Evolutionary conservation across 2,113 vertebrate species (phyloP).

Genomic region (Bothrops jararaca): DNA sequence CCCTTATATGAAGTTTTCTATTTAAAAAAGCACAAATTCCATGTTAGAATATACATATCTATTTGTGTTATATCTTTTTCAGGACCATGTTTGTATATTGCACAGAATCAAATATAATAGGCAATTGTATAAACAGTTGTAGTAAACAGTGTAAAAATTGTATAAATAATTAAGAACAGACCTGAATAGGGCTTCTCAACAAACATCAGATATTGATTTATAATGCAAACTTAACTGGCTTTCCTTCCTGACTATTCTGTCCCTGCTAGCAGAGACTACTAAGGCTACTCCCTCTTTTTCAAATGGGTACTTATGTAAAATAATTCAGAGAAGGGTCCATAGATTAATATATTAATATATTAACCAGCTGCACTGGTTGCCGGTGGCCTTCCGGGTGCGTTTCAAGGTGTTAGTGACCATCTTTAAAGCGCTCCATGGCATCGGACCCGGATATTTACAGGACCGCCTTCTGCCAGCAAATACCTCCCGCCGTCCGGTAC

Average conservation of each 20-base stretch:
- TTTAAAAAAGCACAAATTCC: not conserved
- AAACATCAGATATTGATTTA: not conserved
- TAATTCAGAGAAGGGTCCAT: not conserved
- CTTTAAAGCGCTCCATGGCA: too few relatives aligned
- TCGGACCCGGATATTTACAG: too few relatives aligned
- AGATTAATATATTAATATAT: too few relatives aligned
- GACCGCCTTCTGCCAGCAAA: too few relatives aligned
- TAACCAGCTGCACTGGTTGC: too few relatives aligned
- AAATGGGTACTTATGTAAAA: not conserved
- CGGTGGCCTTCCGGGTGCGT: too few relatives aligned
- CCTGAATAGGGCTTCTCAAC: not conserved
- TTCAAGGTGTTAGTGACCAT: too few relatives aligned
- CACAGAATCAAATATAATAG: not conserved
- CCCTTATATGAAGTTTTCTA: not conserved
- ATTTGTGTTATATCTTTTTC: not conserved
- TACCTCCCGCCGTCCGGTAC: too few relatives aligned
- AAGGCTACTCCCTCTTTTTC: not conserved
- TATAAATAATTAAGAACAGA: not conserved
- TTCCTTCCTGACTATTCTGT: not conserved
- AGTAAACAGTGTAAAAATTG: not conserved
- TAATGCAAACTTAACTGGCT: not conserved
- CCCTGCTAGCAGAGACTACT: not conserved
- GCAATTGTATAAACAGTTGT: not conserved
- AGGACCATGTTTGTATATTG: not conserved
- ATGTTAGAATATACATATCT: not conserved